Evolutionary conservation across 1,140 invertebrate genomes (phyloP).

Genomic region (Brachionus rotundiformis): DNA sequence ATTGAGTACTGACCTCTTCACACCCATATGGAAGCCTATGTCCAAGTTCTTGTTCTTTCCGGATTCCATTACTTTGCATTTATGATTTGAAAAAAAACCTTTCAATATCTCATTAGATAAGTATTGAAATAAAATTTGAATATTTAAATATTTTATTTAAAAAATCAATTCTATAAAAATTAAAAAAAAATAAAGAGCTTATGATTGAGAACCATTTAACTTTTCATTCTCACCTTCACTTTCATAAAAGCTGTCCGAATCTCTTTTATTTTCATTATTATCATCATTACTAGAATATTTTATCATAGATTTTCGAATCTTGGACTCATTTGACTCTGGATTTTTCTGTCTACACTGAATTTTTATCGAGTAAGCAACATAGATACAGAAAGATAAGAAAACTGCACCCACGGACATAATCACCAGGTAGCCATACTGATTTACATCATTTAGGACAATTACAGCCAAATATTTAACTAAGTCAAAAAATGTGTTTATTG

Average conservation of each 20-base stretch:
- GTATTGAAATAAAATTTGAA: too few relatives aligned
- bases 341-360: background rate
- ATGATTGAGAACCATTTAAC: background rate
- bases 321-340: background rate
- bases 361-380: background rate
- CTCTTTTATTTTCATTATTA: background rate
- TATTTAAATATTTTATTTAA: background rate
- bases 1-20: too few relatives aligned
- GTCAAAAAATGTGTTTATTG: slow-evolving; percentile 47
- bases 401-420: slow-evolving; percentile 34
- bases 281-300: background rate
- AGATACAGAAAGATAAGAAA: slow-evolving; percentile 10
- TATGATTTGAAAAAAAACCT: too few relatives aligned
- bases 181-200: background rate
- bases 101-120: too few relatives aligned
- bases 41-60: too few relatives aligned
- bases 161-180: background rate
- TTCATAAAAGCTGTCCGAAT: background rate
- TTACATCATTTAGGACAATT: background rate
- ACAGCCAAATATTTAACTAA: slow-evolving; percentile 35
- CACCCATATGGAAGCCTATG: too few relatives aligned
- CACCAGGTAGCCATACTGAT: slow-evolving; percentile 35
- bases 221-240: background rate
- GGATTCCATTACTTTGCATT: too few relatives aligned
- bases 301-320: slow-evolving; percentile 29